Conservation (phyloP, 2,888 invertebrate genomes). For the Deladenus siricidicola region DNA sequence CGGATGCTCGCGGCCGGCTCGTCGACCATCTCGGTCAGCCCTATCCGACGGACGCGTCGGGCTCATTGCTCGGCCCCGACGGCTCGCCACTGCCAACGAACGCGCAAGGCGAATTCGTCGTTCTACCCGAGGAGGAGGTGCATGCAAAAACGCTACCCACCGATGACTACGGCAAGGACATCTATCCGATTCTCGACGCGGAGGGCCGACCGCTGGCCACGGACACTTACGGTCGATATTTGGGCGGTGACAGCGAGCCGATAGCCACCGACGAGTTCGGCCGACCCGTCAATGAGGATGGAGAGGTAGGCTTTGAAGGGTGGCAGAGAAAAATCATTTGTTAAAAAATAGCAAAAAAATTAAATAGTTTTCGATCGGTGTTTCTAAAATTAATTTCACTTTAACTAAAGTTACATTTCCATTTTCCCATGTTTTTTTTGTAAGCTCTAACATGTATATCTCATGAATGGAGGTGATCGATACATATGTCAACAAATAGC, state of each 20-base stretch:
- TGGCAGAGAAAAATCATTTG: too few species aligned
- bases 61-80: constrained; percentile 31
- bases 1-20: constrained; percentile 27
- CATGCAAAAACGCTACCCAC: constrained; percentile 23
- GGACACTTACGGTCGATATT: constrained; percentile 17
- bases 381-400: too few species aligned
- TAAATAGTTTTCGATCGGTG: too few species aligned
- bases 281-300: constrained; percentile 25
- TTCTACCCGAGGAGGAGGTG: constrained; percentile 1
- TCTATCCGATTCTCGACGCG: constrained; percentile 25
- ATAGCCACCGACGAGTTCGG: constrained; percentile 27
- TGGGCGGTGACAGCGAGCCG: constrained; percentile 7
- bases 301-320: too few species aligned
- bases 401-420: too few species aligned
- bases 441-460: too few species aligned
- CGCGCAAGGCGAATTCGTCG: constrained; percentile 16
- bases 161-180: constrained; percentile 23
- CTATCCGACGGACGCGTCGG: constrained; percentile 30
- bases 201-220: constrained; percentile 31
- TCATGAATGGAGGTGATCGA: too few species aligned
- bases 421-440: too few species aligned
- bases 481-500: too few species aligned
- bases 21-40: constrained; percentile 24
- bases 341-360: too few species aligned
- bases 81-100: constrained; percentile 38